Base-by-base conservation (phyloP, 2,888 invertebrate genomes). In the Cerceris ruficornis region DNA sequence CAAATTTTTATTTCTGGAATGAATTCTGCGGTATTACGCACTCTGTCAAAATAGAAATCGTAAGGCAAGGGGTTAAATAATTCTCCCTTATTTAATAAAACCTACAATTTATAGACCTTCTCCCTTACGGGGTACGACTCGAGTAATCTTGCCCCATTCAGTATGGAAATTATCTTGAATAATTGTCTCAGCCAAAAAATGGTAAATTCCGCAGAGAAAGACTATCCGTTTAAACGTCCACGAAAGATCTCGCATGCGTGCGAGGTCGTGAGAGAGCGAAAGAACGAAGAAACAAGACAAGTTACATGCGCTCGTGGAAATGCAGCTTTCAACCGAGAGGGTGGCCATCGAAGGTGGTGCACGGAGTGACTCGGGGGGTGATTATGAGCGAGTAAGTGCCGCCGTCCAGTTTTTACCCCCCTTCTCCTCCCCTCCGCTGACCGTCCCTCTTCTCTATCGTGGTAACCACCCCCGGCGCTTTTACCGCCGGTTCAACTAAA, bases 321-420 rank as follows among this genome's bases (percentile, higher is more conserved):
- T 84, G 81, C 83, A 85, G 71, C 74, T 82, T 65, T 80, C 82
- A 75, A 57, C 49, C 62, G 43, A 65, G 54, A 57, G 74, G 81
- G 84, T 78, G 72, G 76, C 81, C 80, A 85, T 75, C 65, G 70
- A 70, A 84, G 79, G 76, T 81, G 75, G 83, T 62, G 28, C 28
- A 28, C 74, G 77, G 76, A 82, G 81, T 79, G 84, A 81, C 79
- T 81, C 76, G 80, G 82, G 80, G 88, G 90, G 89, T 90, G 90
- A 91, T 91, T 91, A 91, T 90, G 89, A 90, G 88, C 89, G 88
- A 85, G 89, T 91, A 91, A 91, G 91, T 91, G 90, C 89, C 88
- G 84, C 87, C 90, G 91, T 91, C 91, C 89, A 90, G 89, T 90
- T 91, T 90, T 89, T 88, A 86, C 87, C 85, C 87, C 77, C 80